Percentiles rank a stretch among this genome's conserved stretches.
Conservation (phyloP, 2,797 vertebrate species). For the Molossus molossus region DNA sequence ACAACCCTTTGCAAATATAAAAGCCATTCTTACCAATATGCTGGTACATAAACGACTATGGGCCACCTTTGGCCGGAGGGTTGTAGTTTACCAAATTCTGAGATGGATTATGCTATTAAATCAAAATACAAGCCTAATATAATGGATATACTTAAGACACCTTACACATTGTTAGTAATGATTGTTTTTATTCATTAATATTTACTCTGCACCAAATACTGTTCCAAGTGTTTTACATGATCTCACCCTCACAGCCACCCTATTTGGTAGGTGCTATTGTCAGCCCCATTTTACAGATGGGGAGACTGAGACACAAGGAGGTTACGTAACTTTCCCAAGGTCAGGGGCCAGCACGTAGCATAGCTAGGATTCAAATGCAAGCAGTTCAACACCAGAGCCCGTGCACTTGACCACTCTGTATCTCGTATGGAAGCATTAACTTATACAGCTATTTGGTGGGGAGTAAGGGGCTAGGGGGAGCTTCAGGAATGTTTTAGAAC, state of each 20-base stretch:
- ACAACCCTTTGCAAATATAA: conserved; percentile 22
- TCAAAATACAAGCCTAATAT: conserved; percentile 8
- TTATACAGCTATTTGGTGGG: background rate
- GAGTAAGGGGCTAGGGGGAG: rapidly evolving
- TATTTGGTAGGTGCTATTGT: background rate
- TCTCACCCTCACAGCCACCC: background rate
- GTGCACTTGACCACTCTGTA: too few relatives aligned
- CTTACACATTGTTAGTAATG: background rate
- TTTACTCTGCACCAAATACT: conserved; percentile 17
- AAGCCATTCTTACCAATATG: background rate
- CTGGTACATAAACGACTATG: background rate
- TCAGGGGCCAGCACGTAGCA: background rate
- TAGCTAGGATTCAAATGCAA: conserved; percentile 15
- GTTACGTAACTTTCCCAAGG: background rate
- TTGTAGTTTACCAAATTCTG: background rate
- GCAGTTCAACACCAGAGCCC: background rate
- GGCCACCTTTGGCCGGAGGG: background rate
- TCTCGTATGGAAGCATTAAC: background rate
- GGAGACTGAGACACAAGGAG: background rate
- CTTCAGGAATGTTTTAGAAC: conserved; percentile 27
- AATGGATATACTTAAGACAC: background rate
- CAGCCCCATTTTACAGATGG: conserved; percentile 8
- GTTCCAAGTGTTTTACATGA: background rate
- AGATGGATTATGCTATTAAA: background rate
- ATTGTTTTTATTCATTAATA: conserved; percentile 28